Conservation (phyloP, 2,888 invertebrate species). For the Rhorus exstirpatorius region DNA sequence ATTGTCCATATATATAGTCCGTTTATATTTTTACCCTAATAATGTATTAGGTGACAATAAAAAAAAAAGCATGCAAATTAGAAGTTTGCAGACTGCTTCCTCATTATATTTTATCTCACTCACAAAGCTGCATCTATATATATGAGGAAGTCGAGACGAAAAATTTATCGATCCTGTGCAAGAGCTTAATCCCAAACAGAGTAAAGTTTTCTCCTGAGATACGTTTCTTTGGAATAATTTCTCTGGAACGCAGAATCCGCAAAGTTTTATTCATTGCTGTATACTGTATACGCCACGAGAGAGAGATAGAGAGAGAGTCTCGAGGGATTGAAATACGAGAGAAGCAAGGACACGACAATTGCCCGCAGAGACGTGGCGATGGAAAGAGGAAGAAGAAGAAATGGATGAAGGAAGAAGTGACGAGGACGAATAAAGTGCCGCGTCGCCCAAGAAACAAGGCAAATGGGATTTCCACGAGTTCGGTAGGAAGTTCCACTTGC, state of each 20-base stretch:
- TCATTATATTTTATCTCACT: too few relatives aligned
- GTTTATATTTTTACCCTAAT: too few relatives aligned
- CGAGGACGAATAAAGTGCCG: conserved; percentile 52
- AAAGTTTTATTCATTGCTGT: conserved; percentile 18
- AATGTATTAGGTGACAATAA: too few relatives aligned
- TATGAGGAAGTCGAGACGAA: not conserved
- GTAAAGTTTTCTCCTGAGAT: conserved; percentile 42
- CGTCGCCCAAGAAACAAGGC: conserved; percentile 64
- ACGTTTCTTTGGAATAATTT: conserved; percentile 52
- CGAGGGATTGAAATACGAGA: conserved; percentile 36
- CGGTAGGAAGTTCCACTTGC: conserved; percentile 53
- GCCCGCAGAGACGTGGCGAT: conserved; percentile 1
- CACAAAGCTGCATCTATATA: too few relatives aligned
- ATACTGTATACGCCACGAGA: not conserved
- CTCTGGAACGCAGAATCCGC: conserved; percentile 2
- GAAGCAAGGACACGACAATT: conserved; percentile 25
- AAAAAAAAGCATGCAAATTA: too few relatives aligned
- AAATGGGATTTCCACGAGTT: conserved; percentile 63
- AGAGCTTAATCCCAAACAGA: not conserved
- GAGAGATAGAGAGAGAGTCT: too few relatives aligned
- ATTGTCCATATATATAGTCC: too few relatives aligned
- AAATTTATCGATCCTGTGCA: not conserved
- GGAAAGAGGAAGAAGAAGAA: not conserved
- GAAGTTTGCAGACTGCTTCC: too few relatives aligned
- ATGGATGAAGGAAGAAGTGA: not conserved